A percentile compares a stretch with the other conserved stretches of the same genome.
Evolutionary conservation across 2,797 vertebrate species (phyloP).

Genomic region (Liparis tanakae): DNA sequence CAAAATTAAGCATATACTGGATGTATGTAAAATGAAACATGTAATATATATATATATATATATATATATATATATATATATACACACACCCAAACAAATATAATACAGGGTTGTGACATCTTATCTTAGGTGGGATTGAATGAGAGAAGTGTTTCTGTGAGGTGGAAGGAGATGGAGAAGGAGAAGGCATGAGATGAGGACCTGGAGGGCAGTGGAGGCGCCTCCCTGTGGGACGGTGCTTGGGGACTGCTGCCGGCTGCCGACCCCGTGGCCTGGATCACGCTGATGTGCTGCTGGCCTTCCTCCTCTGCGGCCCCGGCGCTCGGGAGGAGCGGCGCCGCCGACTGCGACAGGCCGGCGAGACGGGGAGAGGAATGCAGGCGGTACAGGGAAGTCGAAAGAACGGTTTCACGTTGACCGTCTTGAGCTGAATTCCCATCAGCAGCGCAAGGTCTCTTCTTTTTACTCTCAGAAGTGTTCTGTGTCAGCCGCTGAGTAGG

Average conservation of each 20-base stretch:
- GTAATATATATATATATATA: no score
- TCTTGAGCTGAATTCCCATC: conserved; percentile 81
- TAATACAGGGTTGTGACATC: neutral
- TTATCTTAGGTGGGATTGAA: conserved; percentile 33
- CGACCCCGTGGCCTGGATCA: conserved; percentile 92
- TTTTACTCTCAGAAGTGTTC: conserved; percentile 81
- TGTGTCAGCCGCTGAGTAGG: conserved; percentile 88
- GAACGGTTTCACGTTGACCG: conserved; percentile 81
- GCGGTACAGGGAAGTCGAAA: conserved; percentile 86
- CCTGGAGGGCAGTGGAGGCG: conserved; percentile 82
- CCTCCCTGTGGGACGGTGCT: conserved; percentile 85
- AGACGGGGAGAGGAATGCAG: conserved; percentile 83
- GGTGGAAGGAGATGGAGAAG: conserved; percentile 37
- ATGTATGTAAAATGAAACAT: no score
- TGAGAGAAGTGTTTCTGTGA: conserved; percentile 48
- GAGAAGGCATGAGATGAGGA: conserved; percentile 59
- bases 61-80: no score
- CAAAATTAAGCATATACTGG: no score
- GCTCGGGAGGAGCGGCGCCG: conserved; percentile 87
- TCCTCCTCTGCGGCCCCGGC: conserved; percentile 86
- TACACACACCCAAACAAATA: no score
- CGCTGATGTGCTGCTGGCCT: conserved; percentile 91
- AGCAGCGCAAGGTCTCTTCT: conserved; percentile 80
- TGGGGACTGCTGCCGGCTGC: conserved; percentile 85
- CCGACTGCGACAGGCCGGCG: conserved; percentile 83